Evolutionary conservation across 2,797 vertebrate species (phyloP).

Genomic region (Paramormyrops hopkinsi): DNA sequence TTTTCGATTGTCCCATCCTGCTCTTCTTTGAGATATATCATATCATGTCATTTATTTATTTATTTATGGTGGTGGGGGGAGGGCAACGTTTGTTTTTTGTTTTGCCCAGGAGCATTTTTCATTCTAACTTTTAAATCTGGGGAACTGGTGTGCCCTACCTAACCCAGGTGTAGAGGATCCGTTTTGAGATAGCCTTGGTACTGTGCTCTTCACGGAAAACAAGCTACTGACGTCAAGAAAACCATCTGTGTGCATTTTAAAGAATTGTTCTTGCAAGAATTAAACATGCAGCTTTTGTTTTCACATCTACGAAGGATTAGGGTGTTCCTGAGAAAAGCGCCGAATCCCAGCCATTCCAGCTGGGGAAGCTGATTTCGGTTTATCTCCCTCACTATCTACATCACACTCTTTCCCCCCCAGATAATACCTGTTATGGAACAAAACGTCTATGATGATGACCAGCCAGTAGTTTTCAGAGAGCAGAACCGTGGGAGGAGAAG

Average conservation of each 20-base stretch:
- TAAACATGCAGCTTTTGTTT: background rate
- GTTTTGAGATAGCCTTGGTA: background rate
- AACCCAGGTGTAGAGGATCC: background rate
- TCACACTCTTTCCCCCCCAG: conserved; percentile 39
- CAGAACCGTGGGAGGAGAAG: conserved; percentile 75
- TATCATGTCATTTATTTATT: no score
- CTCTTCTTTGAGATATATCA: background rate
- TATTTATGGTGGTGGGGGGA: background rate
- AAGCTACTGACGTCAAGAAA: background rate
- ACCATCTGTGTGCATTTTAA: background rate
- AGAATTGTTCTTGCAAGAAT: background rate
- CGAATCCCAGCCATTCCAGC: background rate
- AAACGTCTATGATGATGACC: conserved; percentile 65
- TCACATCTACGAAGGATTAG: background rate
- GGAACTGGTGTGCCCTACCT: background rate
- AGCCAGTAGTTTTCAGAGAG: conserved; percentile 71
- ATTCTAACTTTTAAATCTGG: background rate
- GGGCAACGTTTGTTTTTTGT: no score
- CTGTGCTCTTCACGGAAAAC: background rate
- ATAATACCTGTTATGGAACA: conserved; percentile 76
- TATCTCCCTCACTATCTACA: background rate
- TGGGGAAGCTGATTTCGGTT: background rate
- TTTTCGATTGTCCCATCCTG: background rate
- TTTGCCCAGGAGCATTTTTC: background rate
- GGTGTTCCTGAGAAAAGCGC: background rate